phyloP scores from a whole-genome alignment of 2,113 vertebrate species.

The Lanius ludovicianus region DNA sequence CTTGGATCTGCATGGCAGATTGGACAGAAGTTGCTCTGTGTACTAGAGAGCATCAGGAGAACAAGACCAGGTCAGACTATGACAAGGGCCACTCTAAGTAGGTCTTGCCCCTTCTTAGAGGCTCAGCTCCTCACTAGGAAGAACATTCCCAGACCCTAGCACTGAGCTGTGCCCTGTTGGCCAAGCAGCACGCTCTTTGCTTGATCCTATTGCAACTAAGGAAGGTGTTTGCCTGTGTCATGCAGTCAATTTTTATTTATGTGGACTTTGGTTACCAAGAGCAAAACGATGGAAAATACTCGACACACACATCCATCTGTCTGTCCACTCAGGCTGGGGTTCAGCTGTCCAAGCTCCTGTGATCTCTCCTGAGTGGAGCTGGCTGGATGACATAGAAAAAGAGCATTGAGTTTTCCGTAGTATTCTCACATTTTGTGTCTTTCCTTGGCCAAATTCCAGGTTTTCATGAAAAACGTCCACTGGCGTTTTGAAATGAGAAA shows the following conservation, averaged over 20 bases:
- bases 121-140: not conserved
- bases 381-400: not conserved
- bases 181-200: not conserved
- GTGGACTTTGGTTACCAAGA: not conserved
- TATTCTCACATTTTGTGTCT: slow-evolving; percentile 1
- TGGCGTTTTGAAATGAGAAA: not conserved
- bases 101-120: not conserved
- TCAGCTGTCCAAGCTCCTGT: not conserved
- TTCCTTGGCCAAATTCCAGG: not conserved
- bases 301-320: not conserved
- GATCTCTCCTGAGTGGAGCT: not conserved
- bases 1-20: not conserved
- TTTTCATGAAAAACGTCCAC: slow-evolving; percentile 31
- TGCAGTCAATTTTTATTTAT: not conserved
- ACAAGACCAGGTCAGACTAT: not conserved
- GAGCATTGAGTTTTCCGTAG: not conserved
- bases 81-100: not conserved
- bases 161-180: not conserved
- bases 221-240: not conserved
- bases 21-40: not conserved
- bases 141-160: not conserved
- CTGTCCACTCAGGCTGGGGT: not conserved
- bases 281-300: not conserved
- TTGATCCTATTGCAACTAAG: not conserved
- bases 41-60: not conserved